A percentile compares a stretch with the other conserved stretches of the same genome.
Conservation (phyloP, 2,113 vertebrate genomes). For the Centropristis striata region DNA sequence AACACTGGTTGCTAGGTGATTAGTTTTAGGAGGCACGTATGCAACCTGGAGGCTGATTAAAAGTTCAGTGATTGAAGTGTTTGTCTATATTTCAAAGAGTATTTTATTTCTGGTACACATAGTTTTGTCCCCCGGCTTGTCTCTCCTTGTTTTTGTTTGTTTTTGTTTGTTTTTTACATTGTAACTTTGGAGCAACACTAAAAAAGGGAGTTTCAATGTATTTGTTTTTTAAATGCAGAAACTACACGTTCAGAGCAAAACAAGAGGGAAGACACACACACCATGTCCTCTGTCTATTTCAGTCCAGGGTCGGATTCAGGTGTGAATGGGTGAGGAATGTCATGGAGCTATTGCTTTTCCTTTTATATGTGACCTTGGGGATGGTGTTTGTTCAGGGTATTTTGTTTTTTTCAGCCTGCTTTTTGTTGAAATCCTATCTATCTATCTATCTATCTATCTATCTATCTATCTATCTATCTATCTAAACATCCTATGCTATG, state of each 20-base stretch:
- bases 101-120: background rate
- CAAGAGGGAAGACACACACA: conserved; percentile 33
- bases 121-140: background rate
- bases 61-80: background rate
- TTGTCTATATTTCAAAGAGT: background rate
- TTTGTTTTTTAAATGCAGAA: conserved; percentile 22
- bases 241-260: conserved; percentile 23
- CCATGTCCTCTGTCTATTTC: conserved; percentile 88
- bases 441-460: background rate
- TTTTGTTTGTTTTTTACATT: background rate
- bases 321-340: conserved; percentile 84
- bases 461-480: background rate
- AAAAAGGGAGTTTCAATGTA: background rate
- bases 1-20: background rate
- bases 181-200: background rate
- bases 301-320: conserved; percentile 82
- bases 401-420: background rate
- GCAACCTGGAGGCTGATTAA: background rate
- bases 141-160: background rate
- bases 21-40: background rate
- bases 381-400: background rate
- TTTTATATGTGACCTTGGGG: background rate
- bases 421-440: background rate
- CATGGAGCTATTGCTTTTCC: background rate
- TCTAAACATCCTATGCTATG: too few species aligned